These are phyloP conservation scores for Neotoxoptera formosana DNA, from an alignment of 1,140 invertebrate species.

Conservation along the genomic window DNA sequence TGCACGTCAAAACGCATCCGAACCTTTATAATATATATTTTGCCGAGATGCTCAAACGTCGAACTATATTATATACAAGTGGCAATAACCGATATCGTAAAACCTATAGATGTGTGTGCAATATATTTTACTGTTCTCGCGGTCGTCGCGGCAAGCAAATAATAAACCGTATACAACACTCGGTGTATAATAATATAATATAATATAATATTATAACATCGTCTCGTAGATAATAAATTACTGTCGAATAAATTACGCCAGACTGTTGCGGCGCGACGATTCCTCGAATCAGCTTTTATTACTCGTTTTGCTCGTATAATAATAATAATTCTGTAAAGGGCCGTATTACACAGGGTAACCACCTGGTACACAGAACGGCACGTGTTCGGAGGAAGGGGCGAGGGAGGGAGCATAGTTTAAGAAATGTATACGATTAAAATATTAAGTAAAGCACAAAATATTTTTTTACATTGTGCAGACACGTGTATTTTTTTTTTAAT, in stretches of 20 bases:
- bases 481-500: too few species aligned
- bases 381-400: neutral
- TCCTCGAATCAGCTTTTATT: conserved; percentile 10
- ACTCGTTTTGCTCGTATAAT: neutral
- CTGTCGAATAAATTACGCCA: neutral
- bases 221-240: conserved; percentile 13
- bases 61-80: neutral
- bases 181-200: too few species aligned
- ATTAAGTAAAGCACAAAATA: too few species aligned
- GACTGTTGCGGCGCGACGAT: neutral
- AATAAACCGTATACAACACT: conserved; percentile 10
- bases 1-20: neutral
- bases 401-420: too few species aligned
- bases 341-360: too few species aligned
- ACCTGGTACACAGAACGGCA: neutral
- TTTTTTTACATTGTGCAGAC: too few species aligned
- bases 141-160: neutral
- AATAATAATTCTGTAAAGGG: neutral
- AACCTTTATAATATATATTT: neutral
- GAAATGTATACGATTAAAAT: too few species aligned
- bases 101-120: neutral
- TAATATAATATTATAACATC: conserved; percentile 11
- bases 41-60: neutral
- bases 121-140: neutral
- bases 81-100: conserved; percentile 1